Base-by-base conservation (phyloP, 2,888 invertebrate genomes). In the Dryadula phaetusa region DNA sequence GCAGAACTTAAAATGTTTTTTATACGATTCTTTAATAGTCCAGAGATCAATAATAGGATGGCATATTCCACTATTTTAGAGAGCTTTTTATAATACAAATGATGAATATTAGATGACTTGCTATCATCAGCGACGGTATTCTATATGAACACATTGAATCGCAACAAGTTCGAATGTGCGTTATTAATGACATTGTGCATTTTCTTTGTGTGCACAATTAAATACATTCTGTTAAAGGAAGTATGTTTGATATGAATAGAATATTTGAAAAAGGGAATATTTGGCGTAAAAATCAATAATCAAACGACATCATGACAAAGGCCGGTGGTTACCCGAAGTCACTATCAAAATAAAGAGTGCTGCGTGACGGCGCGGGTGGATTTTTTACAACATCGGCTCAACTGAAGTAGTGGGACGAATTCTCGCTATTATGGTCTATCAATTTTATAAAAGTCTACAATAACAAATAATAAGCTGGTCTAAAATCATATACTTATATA, bases 221-320 rank as follows among this genome's bases (percentile, higher is more conserved):
- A 84, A 85, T 86, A 83, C 80, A 84, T 84, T 86, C 83, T 80
- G 80, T 82, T 82, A 84, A 88, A 88, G 85, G 86, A 87, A 89
- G 78, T 82, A 86, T 90, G 87, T 90, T 90, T 89, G 85, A 81
- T 76, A 80, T 89, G 85, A 91, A 92, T 89, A 81, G 87, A 78
- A 77, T 85, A 86, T 84, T 82, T 76, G 76, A 82, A 86, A 90
- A 89, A 89, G 85, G 85, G 80, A 88, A 86, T 87, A 88, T 92
- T 89, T 90, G 84, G 91, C 91, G 92, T 92, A 88, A 92, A 92
- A 92, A 92, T 92, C 92, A 92, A 92, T 92, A 92, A 92, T 92
- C 87, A 85, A 86, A 87, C 82, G 86, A 82, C 79, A 76, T 76
- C 73, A 75, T 75, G 82, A 91, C 92, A 91, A 92, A 85, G 75